Conservation (phyloP, 1,140 invertebrate genomes). For the Hyposmocoma kahamanoa region DNA sequence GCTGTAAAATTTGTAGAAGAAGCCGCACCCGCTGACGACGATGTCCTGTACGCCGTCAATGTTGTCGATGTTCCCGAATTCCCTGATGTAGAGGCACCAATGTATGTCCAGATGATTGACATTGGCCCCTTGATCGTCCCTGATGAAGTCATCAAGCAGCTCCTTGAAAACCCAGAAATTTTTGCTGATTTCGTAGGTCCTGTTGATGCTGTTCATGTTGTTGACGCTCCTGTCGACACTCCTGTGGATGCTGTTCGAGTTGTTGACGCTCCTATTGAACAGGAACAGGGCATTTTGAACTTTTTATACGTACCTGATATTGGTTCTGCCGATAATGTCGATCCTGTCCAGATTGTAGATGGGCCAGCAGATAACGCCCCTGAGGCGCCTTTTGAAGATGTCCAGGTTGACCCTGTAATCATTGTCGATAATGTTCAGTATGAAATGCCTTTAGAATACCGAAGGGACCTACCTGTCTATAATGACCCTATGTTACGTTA, state of each 20-base stretch:
- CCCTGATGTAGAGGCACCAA: not conserved
- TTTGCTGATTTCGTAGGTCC: too few relatives aligned
- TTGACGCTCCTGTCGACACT: not conserved
- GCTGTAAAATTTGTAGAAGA: too few relatives aligned
- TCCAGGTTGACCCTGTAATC: not conserved
- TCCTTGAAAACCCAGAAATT: too few relatives aligned
- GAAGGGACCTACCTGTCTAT: not conserved
- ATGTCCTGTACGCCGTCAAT: not conserved
- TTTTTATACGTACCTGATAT: not conserved
- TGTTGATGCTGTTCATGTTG: not conserved
- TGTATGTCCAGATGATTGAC: too few relatives aligned
- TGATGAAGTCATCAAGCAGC: not conserved
- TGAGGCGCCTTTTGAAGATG: not conserved
- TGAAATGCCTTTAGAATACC: not conserved
- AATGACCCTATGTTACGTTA: slow-evolving; percentile 12
- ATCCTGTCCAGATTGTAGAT: slow-evolving; percentile 1
- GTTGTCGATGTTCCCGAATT: not conserved
- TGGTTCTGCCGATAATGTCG: not conserved
- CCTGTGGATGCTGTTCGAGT: not conserved
- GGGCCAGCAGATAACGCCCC: slow-evolving; percentile 6
- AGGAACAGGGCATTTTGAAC: not conserved
- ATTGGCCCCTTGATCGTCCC: not conserved
- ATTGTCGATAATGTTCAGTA: not conserved
- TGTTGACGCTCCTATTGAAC: not conserved
- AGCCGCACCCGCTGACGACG: too few relatives aligned